Evolutionary conservation across 2,797 vertebrate genomes (phyloP).

Genomic region (Cryptoblepharus egeriae): DNA sequence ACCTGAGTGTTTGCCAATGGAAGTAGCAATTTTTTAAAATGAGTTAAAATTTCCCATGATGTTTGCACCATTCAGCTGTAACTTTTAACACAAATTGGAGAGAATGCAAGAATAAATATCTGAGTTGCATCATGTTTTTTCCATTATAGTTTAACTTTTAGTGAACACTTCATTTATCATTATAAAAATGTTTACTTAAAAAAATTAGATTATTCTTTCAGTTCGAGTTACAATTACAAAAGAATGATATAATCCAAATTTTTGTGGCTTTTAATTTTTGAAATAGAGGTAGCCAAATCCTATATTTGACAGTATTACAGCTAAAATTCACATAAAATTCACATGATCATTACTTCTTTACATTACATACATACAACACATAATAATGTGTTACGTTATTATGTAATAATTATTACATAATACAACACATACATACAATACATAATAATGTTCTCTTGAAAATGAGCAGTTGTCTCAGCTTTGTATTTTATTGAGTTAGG

Average conservation of each 20-base stretch:
- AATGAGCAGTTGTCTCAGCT: conserved; percentile 2
- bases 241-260: conserved; percentile 24
- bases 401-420: too few relatives aligned
- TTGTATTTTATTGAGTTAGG: conserved; percentile 25
- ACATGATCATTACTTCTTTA: conserved; percentile 41
- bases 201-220: conserved; percentile 40
- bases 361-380: background rate
- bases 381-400: too few relatives aligned
- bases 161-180: background rate
- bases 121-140: background rate
- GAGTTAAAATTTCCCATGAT: background rate
- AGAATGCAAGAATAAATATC: too few relatives aligned
- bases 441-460: conserved; percentile 14
- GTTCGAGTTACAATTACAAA: background rate
- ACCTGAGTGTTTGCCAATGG: too few relatives aligned
- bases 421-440: too few relatives aligned
- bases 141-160: background rate
- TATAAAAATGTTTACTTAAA: conserved; percentile 20
- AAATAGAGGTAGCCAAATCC: conserved; percentile 23
- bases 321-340: conserved; percentile 35
- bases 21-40: background rate
- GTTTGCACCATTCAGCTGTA: too few relatives aligned
- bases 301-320: conserved; percentile 30
- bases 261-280: conserved; percentile 45
- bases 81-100: too few relatives aligned